Evolutionary conservation across 2,888 invertebrate genomes (phyloP).

Genomic region (Coleophora flavipennella): DNA sequence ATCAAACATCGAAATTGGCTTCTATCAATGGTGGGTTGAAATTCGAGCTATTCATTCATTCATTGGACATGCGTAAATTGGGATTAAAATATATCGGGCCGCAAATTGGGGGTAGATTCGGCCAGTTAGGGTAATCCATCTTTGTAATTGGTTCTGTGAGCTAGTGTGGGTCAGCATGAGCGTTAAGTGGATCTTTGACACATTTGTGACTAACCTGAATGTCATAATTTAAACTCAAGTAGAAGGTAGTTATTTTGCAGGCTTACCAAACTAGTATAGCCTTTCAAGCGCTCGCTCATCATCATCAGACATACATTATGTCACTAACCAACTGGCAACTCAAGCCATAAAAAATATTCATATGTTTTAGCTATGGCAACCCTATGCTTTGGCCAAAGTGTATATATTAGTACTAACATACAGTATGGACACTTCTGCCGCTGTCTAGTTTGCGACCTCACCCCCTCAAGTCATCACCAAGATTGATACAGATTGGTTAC

Average conservation of each 20-base stretch:
- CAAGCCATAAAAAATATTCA: too few relatives aligned
- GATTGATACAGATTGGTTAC: too few relatives aligned
- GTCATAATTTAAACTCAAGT: background rate
- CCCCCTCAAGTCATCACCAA: too few relatives aligned
- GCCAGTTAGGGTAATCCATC: slow-evolving; percentile 52
- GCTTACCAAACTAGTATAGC: background rate
- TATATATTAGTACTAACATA: too few relatives aligned
- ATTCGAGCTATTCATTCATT: slow-evolving; percentile 39
- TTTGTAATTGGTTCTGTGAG: slow-evolving; percentile 56
- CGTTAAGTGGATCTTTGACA: slow-evolving; percentile 31
- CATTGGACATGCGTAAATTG: slow-evolving; percentile 48
- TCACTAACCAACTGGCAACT: background rate
- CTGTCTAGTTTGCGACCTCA: too few relatives aligned
- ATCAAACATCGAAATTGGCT: slow-evolving; percentile 23
- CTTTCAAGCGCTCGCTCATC: background rate
- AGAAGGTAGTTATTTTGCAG: background rate
- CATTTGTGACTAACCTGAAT: slow-evolving; percentile 14
- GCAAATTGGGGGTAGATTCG: slow-evolving; percentile 55
- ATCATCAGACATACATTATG: background rate
- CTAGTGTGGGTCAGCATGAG: slow-evolving; percentile 20
- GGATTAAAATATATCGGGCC: slow-evolving; percentile 60
- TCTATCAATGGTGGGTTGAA: slow-evolving; percentile 28
- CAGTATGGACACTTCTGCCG: too few relatives aligned
- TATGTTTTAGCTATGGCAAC: too few relatives aligned
- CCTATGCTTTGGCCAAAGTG: too few relatives aligned